Evolutionary conservation across 2,113 vertebrate species (phyloP).

Genomic region (Ictalurus punctatus): DNA sequence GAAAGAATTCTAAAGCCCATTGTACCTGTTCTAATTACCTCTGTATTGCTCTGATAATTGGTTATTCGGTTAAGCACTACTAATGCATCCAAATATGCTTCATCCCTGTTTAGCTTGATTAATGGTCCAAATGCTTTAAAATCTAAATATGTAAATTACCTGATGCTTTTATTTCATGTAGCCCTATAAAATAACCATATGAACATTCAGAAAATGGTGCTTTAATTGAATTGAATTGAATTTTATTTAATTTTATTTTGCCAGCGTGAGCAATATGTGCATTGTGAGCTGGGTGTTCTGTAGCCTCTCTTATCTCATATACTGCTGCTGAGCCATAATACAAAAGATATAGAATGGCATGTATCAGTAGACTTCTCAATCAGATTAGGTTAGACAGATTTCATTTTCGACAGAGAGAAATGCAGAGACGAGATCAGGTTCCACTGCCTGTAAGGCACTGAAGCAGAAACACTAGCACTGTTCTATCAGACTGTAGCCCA

Average conservation of each 20-base stretch:
- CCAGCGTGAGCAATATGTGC: not conserved
- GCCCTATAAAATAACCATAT: not conserved
- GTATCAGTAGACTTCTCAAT: slow-evolving; percentile 8
- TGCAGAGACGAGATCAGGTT: slow-evolving; percentile 21
- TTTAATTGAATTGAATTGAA: not conserved
- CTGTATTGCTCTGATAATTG: not conserved
- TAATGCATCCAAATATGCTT: not conserved
- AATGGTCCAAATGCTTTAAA: not conserved
- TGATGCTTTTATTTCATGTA: not conserved
- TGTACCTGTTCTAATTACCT: not conserved
- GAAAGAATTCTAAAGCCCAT: not conserved
- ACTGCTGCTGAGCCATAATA: not conserved
- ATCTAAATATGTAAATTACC: not conserved
- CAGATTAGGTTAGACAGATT: slow-evolving; percentile 21
- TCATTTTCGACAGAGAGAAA: slow-evolving; percentile 7
- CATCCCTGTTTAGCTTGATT: not conserved
- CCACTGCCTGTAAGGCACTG: slow-evolving; percentile 11
- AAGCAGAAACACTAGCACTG: not conserved
- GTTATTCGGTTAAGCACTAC: not conserved
- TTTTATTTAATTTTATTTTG: not conserved
- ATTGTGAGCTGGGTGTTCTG: not conserved
- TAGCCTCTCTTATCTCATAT: not conserved
- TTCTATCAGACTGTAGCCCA: not conserved
- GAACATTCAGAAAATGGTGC: not conserved
- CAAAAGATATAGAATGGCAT: not conserved